Evolutionary conservation across 2,113 vertebrate species (phyloP).

Genomic region (Aptenodytes forsteri): DNA sequence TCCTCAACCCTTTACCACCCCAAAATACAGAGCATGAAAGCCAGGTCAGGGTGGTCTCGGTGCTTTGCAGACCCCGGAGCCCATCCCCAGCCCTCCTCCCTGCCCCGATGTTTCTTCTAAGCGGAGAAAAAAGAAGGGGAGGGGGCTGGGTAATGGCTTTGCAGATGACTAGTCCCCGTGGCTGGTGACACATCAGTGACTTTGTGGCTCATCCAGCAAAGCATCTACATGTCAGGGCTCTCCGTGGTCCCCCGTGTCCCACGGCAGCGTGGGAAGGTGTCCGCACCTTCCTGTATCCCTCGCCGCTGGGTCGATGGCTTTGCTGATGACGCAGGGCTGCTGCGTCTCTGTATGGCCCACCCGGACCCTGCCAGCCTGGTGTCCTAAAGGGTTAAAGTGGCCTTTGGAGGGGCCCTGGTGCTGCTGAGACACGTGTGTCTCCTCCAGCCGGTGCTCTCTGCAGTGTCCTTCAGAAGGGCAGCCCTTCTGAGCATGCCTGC

Average conservation of each 20-base stretch:
- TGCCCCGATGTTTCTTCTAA: not conserved
- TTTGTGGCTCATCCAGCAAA: not conserved
- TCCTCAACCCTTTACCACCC: not conserved
- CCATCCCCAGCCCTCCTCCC: not conserved
- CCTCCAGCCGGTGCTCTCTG: slow-evolving; percentile 43
- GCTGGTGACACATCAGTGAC: not conserved
- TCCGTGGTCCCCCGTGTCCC: rapidly evolving
- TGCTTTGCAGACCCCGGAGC: not conserved
- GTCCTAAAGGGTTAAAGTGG: not conserved
- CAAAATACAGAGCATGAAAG: not conserved
- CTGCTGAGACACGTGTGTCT: not conserved
- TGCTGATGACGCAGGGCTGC: not conserved
- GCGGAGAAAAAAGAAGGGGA: not conserved
- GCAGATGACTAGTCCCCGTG: not conserved
- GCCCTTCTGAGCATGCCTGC: slow-evolving; percentile 60
- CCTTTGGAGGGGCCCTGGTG: not conserved
- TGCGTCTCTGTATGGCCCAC: rapidly evolving
- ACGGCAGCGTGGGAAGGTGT: rapidly evolving
- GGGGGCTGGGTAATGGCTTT: not conserved
- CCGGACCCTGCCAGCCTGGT: rapidly evolving
- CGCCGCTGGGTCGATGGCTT: rapidly evolving
- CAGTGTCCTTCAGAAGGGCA: slow-evolving; percentile 75
- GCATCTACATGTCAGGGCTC: rapidly evolving
- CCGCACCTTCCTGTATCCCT: not conserved
- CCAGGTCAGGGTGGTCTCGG: not conserved